Percentiles rank a stretch among this genome's conserved stretches.
Conservation (phyloP, 2,113 vertebrate species). For the Heptranchias perlo region DNA sequence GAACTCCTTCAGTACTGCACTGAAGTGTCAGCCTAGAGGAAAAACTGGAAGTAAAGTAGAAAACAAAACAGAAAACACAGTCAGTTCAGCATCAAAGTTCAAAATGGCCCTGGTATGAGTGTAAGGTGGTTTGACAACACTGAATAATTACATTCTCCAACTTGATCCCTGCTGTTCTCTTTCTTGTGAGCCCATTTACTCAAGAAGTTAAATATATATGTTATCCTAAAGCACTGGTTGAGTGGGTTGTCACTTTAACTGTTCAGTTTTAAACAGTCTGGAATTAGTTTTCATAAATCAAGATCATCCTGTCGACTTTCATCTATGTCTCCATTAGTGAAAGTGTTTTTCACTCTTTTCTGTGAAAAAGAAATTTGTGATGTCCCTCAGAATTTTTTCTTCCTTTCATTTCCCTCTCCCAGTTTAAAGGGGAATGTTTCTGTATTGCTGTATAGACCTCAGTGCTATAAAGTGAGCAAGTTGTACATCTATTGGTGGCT, state of each 20-base stretch:
- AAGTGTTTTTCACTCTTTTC: not conserved
- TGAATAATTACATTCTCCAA: not conserved
- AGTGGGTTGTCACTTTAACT: not conserved
- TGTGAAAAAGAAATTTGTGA: not conserved
- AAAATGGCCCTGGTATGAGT: not conserved
- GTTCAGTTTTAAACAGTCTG: not conserved
- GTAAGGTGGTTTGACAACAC: not conserved
- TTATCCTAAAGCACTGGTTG: not conserved
- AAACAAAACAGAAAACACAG: not conserved
- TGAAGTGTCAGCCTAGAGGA: not conserved
- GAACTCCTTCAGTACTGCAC: not conserved
- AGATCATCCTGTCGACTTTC: constrained; percentile 13
- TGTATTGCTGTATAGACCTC: not conserved
- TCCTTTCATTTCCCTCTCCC: not conserved
- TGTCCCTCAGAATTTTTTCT: not conserved
- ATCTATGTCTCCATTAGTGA: constrained; percentile 19
- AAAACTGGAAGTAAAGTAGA: not conserved
- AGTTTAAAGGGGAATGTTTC: not conserved
- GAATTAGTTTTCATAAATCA: constrained; percentile 23
- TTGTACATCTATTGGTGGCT: not conserved
- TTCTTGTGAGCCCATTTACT: not conserved
- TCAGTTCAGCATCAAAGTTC: not conserved
- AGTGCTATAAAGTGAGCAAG: not conserved
- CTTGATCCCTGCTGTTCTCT: not conserved
- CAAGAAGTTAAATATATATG: not conserved